Percentiles rank a stretch among this genome's conserved stretches.
phyloP scores from a whole-genome alignment of 2,113 vertebrate species.

The Megaleporinus macrocephalus region DNA sequence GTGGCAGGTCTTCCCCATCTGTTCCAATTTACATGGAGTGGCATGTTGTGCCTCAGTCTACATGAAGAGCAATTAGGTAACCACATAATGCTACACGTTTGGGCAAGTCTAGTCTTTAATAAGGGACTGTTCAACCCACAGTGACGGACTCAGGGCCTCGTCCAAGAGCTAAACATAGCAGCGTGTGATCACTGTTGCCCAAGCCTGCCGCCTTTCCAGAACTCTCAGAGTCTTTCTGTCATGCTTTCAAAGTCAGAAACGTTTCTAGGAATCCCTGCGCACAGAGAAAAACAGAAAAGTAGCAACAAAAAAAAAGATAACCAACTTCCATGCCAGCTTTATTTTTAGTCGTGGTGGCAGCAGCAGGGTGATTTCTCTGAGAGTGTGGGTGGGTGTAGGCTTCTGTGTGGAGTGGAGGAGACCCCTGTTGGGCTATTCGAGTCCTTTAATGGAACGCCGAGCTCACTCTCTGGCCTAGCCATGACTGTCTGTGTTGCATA shows the following conservation, averaged over 20 bases:
- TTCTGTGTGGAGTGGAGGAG: constrained; percentile 17
- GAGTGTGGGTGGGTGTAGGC: neutral
- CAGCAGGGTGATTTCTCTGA: constrained; percentile 29
- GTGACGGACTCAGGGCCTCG: neutral
- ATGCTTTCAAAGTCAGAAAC: constrained; percentile 19
- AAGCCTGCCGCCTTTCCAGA: constrained; percentile 20
- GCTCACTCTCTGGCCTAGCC: constrained; percentile 16
- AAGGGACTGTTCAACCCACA: neutral
- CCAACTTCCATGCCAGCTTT: constrained; percentile 15
- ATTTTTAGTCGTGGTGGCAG: constrained; percentile 29
- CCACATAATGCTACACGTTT: constrained; percentile 10
- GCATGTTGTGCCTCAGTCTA: neutral
- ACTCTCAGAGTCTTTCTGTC: constrained; percentile 1
- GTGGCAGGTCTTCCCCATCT: neutral
- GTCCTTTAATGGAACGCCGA: constrained; percentile 37
- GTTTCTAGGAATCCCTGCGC: neutral
- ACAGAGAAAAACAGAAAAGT: neutral
- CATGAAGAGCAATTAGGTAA: constrained; percentile 9
- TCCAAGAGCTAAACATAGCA: constrained; percentile 12
- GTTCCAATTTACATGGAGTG: neutral
- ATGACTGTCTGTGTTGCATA: constrained; percentile 48
- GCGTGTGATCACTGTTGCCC: neutral
- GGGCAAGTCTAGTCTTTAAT: constrained; percentile 15
- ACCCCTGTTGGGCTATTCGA: constrained; percentile 34
- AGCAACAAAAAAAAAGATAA: neutral